Evolutionary conservation across 2,888 invertebrate species (phyloP).

Genomic region (Griposia aprilina): DNA sequence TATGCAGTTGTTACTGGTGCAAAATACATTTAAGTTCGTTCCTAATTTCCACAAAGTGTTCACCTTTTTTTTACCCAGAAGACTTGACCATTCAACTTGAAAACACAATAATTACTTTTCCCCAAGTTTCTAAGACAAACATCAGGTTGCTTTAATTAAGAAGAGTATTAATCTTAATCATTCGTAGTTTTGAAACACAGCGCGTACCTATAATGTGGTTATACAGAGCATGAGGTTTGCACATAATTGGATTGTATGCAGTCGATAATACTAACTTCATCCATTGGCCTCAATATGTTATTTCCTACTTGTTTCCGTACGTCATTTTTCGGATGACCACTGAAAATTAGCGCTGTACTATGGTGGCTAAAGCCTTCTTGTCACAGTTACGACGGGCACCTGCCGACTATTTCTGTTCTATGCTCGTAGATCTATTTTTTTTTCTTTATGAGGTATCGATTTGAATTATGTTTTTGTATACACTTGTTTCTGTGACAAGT

Average conservation of each 20-base stretch:
- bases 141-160: conserved; percentile 6
- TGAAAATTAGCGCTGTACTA: no score
- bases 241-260: conserved; percentile 24
- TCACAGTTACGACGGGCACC: no score
- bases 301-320: background rate
- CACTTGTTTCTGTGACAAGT: no score
- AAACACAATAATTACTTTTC: conserved; percentile 20
- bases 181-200: conserved; percentile 38
- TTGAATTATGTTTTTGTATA: no score
- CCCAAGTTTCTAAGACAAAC: conserved; percentile 27
- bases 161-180: conserved; percentile 22
- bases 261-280: conserved; percentile 8
- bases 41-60: background rate
- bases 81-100: conserved; percentile 41
- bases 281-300: conserved; percentile 22
- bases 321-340: background rate
- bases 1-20: background rate
- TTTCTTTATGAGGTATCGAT: no score
- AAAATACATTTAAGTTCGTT: background rate
- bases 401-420: no score
- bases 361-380: no score
- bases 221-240: conserved; percentile 29
- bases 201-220: conserved; percentile 24
- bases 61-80: background rate
- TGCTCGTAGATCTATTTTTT: no score